Evolutionary conservation across 2,888 invertebrate genomes (phyloP).

Genomic region (Hybos culiciformis): DNA sequence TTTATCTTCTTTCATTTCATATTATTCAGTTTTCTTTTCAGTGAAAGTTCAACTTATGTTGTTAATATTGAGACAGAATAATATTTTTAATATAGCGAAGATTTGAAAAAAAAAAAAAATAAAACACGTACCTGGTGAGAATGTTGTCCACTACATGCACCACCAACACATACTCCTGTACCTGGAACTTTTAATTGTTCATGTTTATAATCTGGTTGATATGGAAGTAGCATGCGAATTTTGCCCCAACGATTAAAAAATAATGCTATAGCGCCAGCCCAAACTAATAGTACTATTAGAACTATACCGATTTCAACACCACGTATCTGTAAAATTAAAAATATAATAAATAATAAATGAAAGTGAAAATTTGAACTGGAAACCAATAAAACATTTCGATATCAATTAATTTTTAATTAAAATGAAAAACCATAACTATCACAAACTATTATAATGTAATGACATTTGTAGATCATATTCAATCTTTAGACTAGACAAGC

Average conservation of each 20-base stretch:
- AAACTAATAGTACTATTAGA: conserved; percentile 63
- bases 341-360: too few species aligned
- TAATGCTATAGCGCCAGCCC: conserved; percentile 74
- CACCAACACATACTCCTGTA: conserved; percentile 52
- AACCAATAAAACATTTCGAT: too few species aligned
- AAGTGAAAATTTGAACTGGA: too few species aligned
- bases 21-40: background rate
- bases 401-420: too few species aligned
- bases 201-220: conserved; percentile 81
- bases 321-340: conserved; percentile 64
- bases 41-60: background rate
- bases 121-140: conserved; percentile 33
- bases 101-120: background rate
- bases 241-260: conserved; percentile 85
- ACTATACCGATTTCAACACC: conserved; percentile 86
- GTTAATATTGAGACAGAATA: background rate
- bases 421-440: too few species aligned
- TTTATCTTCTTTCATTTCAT: background rate
- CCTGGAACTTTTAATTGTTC: conserved; percentile 74
- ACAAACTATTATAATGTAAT: too few species aligned
- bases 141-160: conserved; percentile 45
- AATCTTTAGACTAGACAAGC: too few species aligned
- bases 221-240: conserved; percentile 79
- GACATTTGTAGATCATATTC: too few species aligned
- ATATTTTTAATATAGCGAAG: background rate